Base-by-base conservation (phyloP, 2,888 invertebrate genomes). In the Tiliacea citrago region DNA sequence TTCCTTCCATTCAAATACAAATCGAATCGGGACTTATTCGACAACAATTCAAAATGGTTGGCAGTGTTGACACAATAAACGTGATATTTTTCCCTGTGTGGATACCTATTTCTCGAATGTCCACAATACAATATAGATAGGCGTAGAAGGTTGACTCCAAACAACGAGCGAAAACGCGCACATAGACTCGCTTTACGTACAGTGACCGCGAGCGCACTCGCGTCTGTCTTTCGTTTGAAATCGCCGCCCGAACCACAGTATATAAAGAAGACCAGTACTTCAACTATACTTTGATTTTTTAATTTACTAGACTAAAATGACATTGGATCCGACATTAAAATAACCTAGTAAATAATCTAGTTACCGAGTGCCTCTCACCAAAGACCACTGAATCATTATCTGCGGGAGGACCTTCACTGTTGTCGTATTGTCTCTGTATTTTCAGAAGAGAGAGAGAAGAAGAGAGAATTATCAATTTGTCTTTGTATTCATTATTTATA, bases 31-130 rank as follows among this genome's bases (percentile, higher is more conserved):
- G n/a, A 78, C 24, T 24, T 45, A 51, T 53, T 74, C 45, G 35
- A 51, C 55, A 35, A 62, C 76, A 79, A 57, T 49, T 45, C 77
- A 24, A 53, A 62, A 72, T 45, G 16, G 72, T 75, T 39, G 66
- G 18, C 29, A 55, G 66, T 66, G 35, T 35, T 51, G 21, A 21
- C 77, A 51, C 60, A 76, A 69, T 49, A 76, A 57, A 68, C n/a
- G 39, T n/a, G n/a, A 74, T 73, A 75, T 66, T 68, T 55, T 58
- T 45, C 13, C 55, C 24, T n/a, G 12, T 80, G 57, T 8, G 51
- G 49, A n/a, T 53, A 42, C 21, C n/a, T 58, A 29, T 13, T 42
- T 60, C 12, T 79, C 39, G 8, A n/a, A 42, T 24, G 53, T 8
- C 18, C n/a, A 60, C 53, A 53, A 39, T 57, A 51, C 35, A 42